phyloP scores from a whole-genome alignment of 2,797 vertebrate genomes.

The Adelosebastes latens region DNA sequence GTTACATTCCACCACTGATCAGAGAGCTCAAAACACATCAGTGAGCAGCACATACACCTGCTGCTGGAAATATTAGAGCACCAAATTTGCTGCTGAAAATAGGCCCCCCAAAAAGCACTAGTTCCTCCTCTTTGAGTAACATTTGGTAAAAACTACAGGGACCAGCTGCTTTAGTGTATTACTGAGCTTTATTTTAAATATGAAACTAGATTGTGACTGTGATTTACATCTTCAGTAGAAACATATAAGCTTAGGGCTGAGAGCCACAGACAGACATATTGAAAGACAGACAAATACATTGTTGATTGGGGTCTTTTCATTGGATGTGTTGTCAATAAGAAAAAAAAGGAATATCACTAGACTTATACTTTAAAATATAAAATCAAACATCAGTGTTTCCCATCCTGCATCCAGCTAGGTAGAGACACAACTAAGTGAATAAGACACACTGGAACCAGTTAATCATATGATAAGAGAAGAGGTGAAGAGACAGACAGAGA shows the following conservation, averaged over 20 bases:
- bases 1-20: background rate
- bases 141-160: background rate
- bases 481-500: slow-evolving; percentile 39
- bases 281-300: background rate
- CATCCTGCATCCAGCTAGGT: slow-evolving; percentile 1
- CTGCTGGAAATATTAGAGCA: background rate
- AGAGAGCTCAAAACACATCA: background rate
- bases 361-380: background rate
- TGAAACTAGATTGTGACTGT: background rate
- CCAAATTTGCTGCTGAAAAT: background rate
- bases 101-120: background rate
- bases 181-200: background rate
- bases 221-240: background rate
- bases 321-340: background rate
- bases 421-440: slow-evolving; percentile 23
- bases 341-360: background rate
- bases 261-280: background rate
- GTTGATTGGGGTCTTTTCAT: background rate
- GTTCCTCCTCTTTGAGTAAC: background rate
- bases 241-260: background rate
- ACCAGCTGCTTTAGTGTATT: background rate
- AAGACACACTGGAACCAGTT: slow-evolving; percentile 10
- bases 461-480: slow-evolving; percentile 11
- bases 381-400: slow-evolving; percentile 32
- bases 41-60: background rate